Percentiles rank a stretch among this genome's conserved stretches.
These are phyloP conservation scores for Caretta caretta DNA, from an alignment of 2,113 vertebrate genomes.

Conservation along the genomic window DNA sequence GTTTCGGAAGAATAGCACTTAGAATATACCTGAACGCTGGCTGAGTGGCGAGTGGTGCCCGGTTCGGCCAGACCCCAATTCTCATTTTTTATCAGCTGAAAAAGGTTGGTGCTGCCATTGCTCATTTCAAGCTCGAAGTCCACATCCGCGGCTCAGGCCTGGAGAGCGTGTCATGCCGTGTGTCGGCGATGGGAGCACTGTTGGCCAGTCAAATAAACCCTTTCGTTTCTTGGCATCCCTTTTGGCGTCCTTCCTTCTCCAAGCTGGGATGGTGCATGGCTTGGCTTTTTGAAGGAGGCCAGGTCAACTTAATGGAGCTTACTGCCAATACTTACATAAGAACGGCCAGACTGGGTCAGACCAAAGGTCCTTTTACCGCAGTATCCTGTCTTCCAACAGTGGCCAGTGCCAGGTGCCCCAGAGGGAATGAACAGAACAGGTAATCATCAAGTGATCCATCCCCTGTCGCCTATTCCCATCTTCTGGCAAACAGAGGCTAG, in stretches of 20 bases:
- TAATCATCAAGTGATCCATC: too few species aligned
- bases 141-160: neutral
- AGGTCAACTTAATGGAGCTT: neutral
- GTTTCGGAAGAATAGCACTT: fast-evolving
- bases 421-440: too few species aligned
- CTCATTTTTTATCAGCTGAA: neutral
- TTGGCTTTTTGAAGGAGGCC: neutral
- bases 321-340: neutral
- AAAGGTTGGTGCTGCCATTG: neutral
- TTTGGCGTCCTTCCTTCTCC: neutral
- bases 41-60: fast-evolving
- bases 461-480: too few species aligned
- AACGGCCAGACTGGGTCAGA: too few species aligned
- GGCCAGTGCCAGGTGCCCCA: too few species aligned
- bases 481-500: too few species aligned
- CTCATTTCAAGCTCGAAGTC: neutral
- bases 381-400: too few species aligned
- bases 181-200: neutral
- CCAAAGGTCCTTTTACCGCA: too few species aligned
- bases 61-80: neutral
- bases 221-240: fast-evolving
- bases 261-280: neutral
- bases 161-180: fast-evolving
- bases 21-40: fast-evolving
- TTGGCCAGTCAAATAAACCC: neutral